Percentiles rank a stretch among this genome's conserved stretches.
Conservation (phyloP, 2,888 invertebrate species). For the Diploptera punctata region DNA sequence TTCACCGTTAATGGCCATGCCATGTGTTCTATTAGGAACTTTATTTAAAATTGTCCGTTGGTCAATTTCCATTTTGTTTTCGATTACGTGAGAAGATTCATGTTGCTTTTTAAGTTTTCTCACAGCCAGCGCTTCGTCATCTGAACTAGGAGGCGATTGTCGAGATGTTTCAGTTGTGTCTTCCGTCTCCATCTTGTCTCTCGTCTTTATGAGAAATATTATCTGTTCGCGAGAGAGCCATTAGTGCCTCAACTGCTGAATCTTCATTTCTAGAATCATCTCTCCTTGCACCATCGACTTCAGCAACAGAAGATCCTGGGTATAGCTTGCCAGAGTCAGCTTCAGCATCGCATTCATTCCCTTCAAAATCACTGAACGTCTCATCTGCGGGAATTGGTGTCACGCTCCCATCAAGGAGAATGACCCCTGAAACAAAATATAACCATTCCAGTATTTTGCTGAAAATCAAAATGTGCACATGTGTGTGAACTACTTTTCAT, state of each 20-base stretch:
- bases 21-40: constrained; percentile 26
- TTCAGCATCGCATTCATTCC: constrained; percentile 31
- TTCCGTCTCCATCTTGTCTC: constrained; percentile 15
- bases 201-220: constrained; percentile 48
- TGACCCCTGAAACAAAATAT: too few relatives aligned
- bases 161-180: not conserved
- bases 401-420: constrained; percentile 50
- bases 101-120: constrained; percentile 9
- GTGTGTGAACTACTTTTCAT: too few relatives aligned
- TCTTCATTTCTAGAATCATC: constrained; percentile 33
- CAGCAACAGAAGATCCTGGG: not conserved
- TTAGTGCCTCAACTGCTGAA: constrained; percentile 54
- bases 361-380: constrained; percentile 38
- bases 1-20: constrained; percentile 26
- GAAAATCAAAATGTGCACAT: too few relatives aligned
- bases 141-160: constrained; percentile 23
- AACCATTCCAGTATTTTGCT: too few relatives aligned
- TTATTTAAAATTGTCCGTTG: constrained; percentile 27
- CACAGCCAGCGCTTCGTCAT: constrained; percentile 5
- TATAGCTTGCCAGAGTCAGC: not conserved
- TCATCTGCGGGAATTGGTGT: constrained; percentile 49
- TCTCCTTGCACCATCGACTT: constrained; percentile 1
- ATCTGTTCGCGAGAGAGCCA: constrained; percentile 52
- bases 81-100: constrained; percentile 1
- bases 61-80: constrained; percentile 9